These are phyloP conservation scores for Tautogolabrus adspersus DNA, from an alignment of 2,113 vertebrate genomes.

Conservation along the genomic window DNA sequence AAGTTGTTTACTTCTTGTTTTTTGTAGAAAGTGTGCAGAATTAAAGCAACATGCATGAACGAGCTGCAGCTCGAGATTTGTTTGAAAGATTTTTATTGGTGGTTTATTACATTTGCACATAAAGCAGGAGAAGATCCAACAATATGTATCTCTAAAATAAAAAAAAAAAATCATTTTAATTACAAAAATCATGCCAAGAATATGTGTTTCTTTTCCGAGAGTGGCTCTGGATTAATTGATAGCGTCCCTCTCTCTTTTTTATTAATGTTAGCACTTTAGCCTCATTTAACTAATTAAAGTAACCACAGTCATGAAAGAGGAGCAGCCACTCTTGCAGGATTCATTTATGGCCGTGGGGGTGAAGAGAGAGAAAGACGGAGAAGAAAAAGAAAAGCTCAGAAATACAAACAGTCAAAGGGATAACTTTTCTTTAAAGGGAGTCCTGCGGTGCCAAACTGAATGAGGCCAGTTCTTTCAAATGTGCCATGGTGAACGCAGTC, in stretches of 20 bases:
- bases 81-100: not conserved
- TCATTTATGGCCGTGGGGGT: slow-evolving; percentile 92
- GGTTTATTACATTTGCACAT: slow-evolving; percentile 1
- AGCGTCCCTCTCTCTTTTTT: slow-evolving; percentile 59
- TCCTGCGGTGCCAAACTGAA: slow-evolving; percentile 99
- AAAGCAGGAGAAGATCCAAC: not conserved
- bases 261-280: slow-evolving; percentile 77
- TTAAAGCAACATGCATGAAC: not conserved
- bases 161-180: not conserved
- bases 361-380: slow-evolving; percentile 55
- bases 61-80: not conserved
- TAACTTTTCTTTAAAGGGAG: slow-evolving; percentile 99
- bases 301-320: slow-evolving; percentile 95
- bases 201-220: slow-evolving; percentile 7
- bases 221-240: slow-evolving; percentile 50
- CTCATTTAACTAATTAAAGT: slow-evolving; percentile 98
- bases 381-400: slow-evolving; percentile 97
- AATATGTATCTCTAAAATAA: not conserved
- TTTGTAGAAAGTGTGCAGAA: not conserved
- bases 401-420: slow-evolving; percentile 99
- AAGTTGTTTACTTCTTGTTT: slow-evolving; percentile 48
- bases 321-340: slow-evolving; percentile 92
- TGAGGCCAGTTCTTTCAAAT: slow-evolving; percentile 99
- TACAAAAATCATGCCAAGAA: not conserved
- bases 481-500: slow-evolving; percentile 99